These are phyloP conservation scores for Calephelis perditalis DNA, from an alignment of 2,888 invertebrate species.

Conservation along the genomic window DNA sequence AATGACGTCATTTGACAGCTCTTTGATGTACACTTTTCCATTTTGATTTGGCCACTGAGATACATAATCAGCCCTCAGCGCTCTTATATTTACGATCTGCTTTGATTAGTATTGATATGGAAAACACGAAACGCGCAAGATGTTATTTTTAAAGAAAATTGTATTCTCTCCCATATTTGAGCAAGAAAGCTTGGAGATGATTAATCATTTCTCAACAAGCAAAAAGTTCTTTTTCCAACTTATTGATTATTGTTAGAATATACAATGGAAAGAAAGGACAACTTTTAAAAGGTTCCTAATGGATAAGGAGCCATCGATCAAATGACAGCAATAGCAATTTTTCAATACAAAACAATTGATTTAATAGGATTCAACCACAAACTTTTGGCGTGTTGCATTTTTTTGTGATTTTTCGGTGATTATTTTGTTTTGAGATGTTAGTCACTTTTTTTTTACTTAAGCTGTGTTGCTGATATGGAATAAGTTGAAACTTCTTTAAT, in stretches of 20 bases:
- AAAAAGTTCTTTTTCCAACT: conserved; percentile 53
- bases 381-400: conserved; percentile 46
- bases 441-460: too few relatives aligned
- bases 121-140: conserved; percentile 10
- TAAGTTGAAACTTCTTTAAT: too few relatives aligned
- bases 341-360: conserved; percentile 65
- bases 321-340: conserved; percentile 62
- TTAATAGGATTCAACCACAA: conserved; percentile 51
- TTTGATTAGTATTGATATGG: conserved; percentile 26
- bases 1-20: too few relatives aligned
- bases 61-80: conserved; percentile 21
- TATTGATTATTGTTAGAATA: conserved; percentile 58
- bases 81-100: conserved; percentile 54
- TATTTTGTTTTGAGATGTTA: neutral
- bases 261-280: conserved; percentile 69
- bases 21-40: too few relatives aligned
- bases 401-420: conserved; percentile 30
- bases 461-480: too few relatives aligned
- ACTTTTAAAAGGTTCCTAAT: conserved; percentile 71
- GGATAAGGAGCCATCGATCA: conserved; percentile 74
- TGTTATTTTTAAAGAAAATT: conserved; percentile 13
- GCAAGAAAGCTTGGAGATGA: conserved; percentile 50
- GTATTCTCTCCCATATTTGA: conserved; percentile 38
- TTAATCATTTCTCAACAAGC: conserved; percentile 52
- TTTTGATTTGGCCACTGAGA: too few relatives aligned